Evolutionary conservation across 1,140 invertebrate genomes (phyloP), one percentile per base, ranked within the genome.

Genomic region (Tetragonula clypearis): DNA sequence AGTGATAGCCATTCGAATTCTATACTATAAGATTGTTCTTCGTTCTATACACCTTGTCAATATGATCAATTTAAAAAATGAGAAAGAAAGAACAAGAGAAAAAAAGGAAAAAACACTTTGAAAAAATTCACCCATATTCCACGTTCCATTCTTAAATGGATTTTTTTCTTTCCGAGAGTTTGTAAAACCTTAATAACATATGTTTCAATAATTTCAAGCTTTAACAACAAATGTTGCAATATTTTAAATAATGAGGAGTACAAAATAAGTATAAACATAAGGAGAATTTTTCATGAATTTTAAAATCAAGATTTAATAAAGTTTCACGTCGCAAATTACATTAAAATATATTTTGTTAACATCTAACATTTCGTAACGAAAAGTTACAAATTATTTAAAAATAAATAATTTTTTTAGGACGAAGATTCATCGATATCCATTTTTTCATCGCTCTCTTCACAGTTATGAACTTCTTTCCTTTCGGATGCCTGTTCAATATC

Each of bases 341-440:
- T 68, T 15, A 85, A 65, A 75, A 80, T 62, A 9, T 73, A 58
- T 65, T 74, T 58, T 74, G 60, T 82, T 86, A 62, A 62, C 60
- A 62, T 23, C 12, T 62, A 62, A n/a, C 60, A 23, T 23, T 62
- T 62, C 2, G 23, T 62, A 62, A 62, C 60, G 21, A 62, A 60
- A 62, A 4, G 60, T 62, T 62, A 62, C 12, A 62, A 62, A 62
- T 62, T 62, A 62, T 62, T 62, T 12, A 11, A 62, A 62, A 62
- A 62, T 62, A 62, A 1, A 62, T 49, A 49, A 49, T 62, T n/a
- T 62, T 62, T 62, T 62, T 62, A 86, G 23, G 66, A 82, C 6
- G 26, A 75, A 9, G 75, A 79, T 80, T 92, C 92, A 14, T 93
- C 92, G 8, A 93, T 72, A 60, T 93, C 89, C 90, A 92, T 93